Percentiles rank a stretch among this genome's conserved stretches.
These are phyloP conservation scores for Tretioscincus oriximinensis DNA, from an alignment of 2,113 vertebrate genomes.

Conservation along the genomic window DNA sequence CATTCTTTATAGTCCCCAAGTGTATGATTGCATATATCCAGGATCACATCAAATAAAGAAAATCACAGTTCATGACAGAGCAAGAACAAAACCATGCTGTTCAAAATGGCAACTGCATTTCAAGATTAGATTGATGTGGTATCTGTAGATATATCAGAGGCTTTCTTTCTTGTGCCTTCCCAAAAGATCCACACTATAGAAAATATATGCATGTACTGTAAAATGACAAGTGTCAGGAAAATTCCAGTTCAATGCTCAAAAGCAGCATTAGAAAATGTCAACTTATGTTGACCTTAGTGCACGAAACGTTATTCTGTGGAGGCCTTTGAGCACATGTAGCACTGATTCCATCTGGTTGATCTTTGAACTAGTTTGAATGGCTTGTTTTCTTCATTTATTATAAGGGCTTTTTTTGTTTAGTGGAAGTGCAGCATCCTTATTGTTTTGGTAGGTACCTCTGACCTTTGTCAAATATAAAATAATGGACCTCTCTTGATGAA, in stretches of 20 bases:
- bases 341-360: conserved; percentile 16
- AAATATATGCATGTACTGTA: background rate
- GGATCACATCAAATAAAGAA: no score
- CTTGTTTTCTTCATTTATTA: conserved; percentile 21
- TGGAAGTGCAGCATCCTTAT: background rate
- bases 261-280: conserved; percentile 3
- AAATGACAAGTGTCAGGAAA: background rate
- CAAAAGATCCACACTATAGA: no score
- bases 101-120: no score
- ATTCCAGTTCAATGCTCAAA: background rate
- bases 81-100: no score
- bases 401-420: background rate
- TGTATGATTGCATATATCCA: no score
- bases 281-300: conserved; percentile 16
- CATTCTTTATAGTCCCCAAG: no score
- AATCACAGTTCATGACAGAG: no score
- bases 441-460: background rate
- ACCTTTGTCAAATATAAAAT: background rate
- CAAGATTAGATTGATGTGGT: no score
- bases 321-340: conserved; percentile 5
- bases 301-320: conserved; percentile 20
- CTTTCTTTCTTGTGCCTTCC: no score
- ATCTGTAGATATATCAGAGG: no score
- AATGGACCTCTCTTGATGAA: background rate
- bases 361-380: conserved; percentile 29